A percentile compares a stretch with the other conserved stretches of the same genome.
Conservation (phyloP, 2,113 vertebrate genomes). For the Taxidea taxus region DNA sequence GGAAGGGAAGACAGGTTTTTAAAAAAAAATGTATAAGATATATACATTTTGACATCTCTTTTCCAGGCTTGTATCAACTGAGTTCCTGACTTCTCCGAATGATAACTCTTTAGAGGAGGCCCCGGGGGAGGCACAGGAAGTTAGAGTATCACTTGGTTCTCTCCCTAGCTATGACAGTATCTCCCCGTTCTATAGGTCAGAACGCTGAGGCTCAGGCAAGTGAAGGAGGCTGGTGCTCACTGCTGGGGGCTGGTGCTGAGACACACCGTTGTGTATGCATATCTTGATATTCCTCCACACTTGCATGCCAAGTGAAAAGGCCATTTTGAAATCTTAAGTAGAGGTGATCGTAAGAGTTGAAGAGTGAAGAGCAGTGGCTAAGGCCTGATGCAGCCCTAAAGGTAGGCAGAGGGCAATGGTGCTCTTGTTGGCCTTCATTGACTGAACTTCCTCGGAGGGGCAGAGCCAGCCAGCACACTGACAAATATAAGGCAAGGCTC, state of each 20-base stretch:
- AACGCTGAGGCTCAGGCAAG: background rate
- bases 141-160: background rate
- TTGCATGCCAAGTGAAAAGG: background rate
- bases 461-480: background rate
- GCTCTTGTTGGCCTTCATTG: background rate
- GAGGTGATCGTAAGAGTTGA: background rate
- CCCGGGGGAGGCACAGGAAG: background rate
- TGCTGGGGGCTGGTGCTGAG: background rate
- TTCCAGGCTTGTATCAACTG: background rate
- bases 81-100: background rate
- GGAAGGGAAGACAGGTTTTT: background rate
- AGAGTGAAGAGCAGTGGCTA: background rate
- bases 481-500: background rate
- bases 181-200: background rate
- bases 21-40: background rate
- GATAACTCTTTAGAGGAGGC: background rate
- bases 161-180: background rate
- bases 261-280: background rate
- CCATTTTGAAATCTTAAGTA: background rate
- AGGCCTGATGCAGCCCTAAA: background rate
- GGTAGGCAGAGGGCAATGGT: background rate
- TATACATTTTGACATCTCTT: background rate
- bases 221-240: background rate
- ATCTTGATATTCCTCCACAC: background rate
- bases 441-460: background rate